These are phyloP conservation scores for Brachynemurus nebulosus DNA, from an alignment of 2,888 invertebrate genomes.

Conservation along the genomic window DNA sequence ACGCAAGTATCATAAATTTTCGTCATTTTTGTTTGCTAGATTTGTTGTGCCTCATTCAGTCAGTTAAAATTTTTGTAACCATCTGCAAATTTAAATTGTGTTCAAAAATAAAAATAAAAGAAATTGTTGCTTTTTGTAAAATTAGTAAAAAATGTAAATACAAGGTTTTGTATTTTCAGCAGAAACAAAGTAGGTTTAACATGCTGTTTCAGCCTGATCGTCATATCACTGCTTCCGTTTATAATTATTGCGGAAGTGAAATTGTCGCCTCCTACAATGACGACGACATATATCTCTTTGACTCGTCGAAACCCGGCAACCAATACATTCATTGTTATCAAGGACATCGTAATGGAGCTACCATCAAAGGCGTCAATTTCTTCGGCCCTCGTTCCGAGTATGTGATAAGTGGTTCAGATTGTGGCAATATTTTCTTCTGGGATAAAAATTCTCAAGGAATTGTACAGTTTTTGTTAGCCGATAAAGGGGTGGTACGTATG, in stretches of 20 bases:
- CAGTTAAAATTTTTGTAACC: too few relatives aligned
- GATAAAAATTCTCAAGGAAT: constrained; percentile 76
- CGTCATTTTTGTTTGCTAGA: too few relatives aligned
- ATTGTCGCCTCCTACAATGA: constrained; percentile 90
- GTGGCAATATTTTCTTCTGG: constrained; percentile 81
- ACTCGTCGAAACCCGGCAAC: constrained; percentile 36
- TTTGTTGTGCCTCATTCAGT: too few relatives aligned
- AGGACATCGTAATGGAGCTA: constrained; percentile 52
- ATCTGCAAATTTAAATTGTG: too few relatives aligned
- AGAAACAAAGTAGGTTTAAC: too few relatives aligned
- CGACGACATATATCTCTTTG: constrained; percentile 82
- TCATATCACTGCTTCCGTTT: constrained; percentile 80
- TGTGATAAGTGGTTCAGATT: constrained; percentile 87
- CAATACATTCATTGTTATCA: constrained; percentile 42
- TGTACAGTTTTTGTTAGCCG: constrained; percentile 77
- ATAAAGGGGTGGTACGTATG: constrained; percentile 66
- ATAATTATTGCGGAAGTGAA: constrained; percentile 82
- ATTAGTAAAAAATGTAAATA: too few relatives aligned
- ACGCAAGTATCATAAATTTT: too few relatives aligned
- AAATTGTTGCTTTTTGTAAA: too few relatives aligned
- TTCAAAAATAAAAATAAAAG: too few relatives aligned
- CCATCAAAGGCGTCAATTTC: constrained; percentile 85
- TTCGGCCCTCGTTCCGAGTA: constrained; percentile 86
- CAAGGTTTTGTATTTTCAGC: too few relatives aligned
- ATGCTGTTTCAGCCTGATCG: constrained; percentile 28